These are phyloP conservation scores for Catajapyx aquilonaris DNA, from an alignment of 1,140 invertebrate genomes.

Conservation along the genomic window DNA sequence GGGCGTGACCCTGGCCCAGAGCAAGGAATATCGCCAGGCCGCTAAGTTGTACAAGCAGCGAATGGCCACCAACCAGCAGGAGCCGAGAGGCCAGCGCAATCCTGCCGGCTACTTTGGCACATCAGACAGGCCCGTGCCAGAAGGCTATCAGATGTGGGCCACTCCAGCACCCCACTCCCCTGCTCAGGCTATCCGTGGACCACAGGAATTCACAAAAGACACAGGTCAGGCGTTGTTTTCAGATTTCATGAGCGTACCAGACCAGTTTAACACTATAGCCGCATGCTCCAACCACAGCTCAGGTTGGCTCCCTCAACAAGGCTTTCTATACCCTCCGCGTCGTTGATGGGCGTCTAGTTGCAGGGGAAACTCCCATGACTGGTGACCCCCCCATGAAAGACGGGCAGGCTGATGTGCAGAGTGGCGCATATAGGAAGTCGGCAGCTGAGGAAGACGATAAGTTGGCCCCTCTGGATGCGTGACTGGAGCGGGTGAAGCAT, in stretches of 20 bases:
- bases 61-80: constrained; percentile 26
- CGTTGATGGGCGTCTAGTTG: not conserved
- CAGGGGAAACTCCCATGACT: not conserved
- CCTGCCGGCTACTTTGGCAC: constrained; percentile 67
- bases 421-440: no score
- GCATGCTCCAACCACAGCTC: constrained; percentile 39
- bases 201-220: constrained; percentile 10
- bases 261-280: constrained; percentile 28
- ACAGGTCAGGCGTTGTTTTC: no score
- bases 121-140: constrained; percentile 28
- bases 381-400: not conserved
- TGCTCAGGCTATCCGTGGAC: constrained; percentile 8
- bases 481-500: no score
- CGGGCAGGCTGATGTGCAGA: not conserved
- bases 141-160: constrained; percentile 23
- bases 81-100: constrained; percentile 37
- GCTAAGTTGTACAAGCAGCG: constrained; percentile 43
- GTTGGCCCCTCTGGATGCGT: no score
- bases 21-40: constrained; percentile 46
- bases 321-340: no score
- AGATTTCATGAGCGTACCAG: constrained; percentile 43
- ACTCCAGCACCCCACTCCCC: constrained; percentile 27
- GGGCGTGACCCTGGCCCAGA: constrained; percentile 49
- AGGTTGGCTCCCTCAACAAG: no score
- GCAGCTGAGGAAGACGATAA: no score